Percentiles rank a stretch among this genome's conserved stretches.
phyloP scores from a whole-genome alignment of 2,797 vertebrate genomes.

The Emys orbicularis region DNA sequence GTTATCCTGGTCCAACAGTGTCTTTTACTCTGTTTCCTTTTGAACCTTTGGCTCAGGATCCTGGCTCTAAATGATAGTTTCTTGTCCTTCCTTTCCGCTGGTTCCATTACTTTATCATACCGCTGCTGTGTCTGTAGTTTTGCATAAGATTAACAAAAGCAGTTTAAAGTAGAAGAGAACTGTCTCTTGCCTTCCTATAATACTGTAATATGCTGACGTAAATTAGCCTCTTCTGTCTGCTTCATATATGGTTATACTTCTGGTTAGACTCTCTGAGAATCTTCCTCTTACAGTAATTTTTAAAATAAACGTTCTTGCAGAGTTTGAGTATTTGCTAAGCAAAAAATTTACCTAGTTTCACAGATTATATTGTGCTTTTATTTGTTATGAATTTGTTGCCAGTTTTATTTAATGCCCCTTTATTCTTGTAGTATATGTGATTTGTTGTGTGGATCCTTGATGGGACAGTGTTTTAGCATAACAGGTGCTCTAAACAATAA shows the following conservation, averaged over 20 bases:
- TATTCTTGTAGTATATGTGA: not conserved
- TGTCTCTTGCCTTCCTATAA: not conserved
- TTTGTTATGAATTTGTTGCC: not conserved
- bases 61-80: not conserved
- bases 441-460: not conserved
- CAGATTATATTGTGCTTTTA: not conserved
- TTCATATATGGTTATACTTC: not conserved
- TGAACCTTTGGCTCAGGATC: not conserved
- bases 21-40: not conserved
- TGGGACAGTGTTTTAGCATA: not conserved
- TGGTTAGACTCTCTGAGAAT: not conserved
- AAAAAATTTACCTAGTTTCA: not conserved
- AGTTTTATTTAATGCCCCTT: not conserved
- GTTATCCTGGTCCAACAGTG: not conserved
- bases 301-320: not conserved
- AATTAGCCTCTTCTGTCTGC: not conserved
- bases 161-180: not conserved
- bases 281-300: not conserved
- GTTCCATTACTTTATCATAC: not conserved
- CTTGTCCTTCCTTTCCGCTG: not conserved
- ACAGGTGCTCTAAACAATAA: not conserved
- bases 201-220: not conserved
- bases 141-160: not conserved
- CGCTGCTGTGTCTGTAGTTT: not conserved
- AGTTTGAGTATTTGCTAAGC: not conserved